phyloP scores from a whole-genome alignment of 2,888 invertebrate genomes.

The Cryptus armator region DNA sequence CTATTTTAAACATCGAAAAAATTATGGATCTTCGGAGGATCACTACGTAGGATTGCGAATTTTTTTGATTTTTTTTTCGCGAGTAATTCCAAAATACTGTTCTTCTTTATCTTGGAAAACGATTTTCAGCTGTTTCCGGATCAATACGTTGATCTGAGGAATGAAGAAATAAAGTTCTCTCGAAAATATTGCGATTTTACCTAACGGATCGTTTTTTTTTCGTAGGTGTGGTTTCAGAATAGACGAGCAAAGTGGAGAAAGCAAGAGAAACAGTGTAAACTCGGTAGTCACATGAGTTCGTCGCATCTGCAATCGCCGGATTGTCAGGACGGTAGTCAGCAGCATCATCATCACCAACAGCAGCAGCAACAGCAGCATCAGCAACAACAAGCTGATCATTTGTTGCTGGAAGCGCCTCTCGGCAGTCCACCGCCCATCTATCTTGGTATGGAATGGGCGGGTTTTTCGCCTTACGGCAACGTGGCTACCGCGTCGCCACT shows the following conservation, averaged over 20 bases:
- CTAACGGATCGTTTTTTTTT: slow-evolving; percentile 17
- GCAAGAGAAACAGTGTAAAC: slow-evolving; percentile 86
- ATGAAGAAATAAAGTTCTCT: background rate
- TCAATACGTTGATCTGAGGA: background rate
- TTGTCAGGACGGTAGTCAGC: slow-evolving; percentile 75
- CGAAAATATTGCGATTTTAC: background rate
- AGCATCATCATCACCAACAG: slow-evolving; percentile 70
- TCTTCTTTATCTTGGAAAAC: background rate
- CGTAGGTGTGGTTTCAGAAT: slow-evolving; percentile 84
- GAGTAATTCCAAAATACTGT: background rate
- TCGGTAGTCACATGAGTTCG: slow-evolving; percentile 76
- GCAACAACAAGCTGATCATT: slow-evolving; percentile 79
- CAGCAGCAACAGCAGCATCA: slow-evolving; percentile 75
- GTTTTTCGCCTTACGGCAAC: slow-evolving; percentile 83
- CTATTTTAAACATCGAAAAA: no score
- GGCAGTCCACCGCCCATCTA: slow-evolving; percentile 84
- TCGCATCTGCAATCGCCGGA: slow-evolving; percentile 78
- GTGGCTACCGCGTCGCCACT: slow-evolving; percentile 80
- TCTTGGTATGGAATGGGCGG: slow-evolving; percentile 85
- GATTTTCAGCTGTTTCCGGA: background rate
- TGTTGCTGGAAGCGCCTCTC: slow-evolving; percentile 81
- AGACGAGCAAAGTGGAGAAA: slow-evolving; percentile 87
- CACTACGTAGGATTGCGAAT: no score
- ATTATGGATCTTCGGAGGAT: no score
- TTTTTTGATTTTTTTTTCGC: no score